phyloP scores from a whole-genome alignment of 2,113 vertebrate genomes.

The Muntiacus muntjak region DNA sequence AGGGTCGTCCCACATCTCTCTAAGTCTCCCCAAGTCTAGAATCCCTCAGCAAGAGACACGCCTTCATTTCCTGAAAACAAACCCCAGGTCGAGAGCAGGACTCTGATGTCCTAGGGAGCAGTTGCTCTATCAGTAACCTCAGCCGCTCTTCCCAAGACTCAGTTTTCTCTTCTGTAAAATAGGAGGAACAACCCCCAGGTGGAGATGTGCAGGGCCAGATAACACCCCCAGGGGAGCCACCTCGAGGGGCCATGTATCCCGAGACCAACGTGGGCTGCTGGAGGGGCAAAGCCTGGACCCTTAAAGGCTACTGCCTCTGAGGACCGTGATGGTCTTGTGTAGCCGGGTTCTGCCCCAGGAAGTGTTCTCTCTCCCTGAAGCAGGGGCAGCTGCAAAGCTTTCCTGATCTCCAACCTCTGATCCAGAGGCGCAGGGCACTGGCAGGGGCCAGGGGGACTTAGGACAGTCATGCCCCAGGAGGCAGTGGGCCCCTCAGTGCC shows the following conservation, averaged over 20 bases:
- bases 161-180: background rate
- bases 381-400: background rate
- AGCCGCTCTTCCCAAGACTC: background rate
- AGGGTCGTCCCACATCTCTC: background rate
- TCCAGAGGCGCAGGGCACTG: background rate
- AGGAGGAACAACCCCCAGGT: background rate
- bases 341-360: background rate
- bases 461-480: background rate
- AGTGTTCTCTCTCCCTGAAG: background rate
- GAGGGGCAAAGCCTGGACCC: background rate
- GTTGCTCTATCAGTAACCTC: background rate
- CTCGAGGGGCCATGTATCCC: background rate
- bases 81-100: too few species aligned
- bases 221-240: background rate
- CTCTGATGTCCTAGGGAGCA: background rate
- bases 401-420: background rate
- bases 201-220: background rate
- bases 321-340: background rate
- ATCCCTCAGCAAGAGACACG: background rate
- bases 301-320: background rate
- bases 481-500: background rate
- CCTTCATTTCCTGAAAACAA: background rate
- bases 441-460: background rate
- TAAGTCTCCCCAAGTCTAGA: background rate
- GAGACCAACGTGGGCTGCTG: background rate